Conservation (phyloP, 2,113 vertebrate genomes). For the Patagioenas fasciata region DNA sequence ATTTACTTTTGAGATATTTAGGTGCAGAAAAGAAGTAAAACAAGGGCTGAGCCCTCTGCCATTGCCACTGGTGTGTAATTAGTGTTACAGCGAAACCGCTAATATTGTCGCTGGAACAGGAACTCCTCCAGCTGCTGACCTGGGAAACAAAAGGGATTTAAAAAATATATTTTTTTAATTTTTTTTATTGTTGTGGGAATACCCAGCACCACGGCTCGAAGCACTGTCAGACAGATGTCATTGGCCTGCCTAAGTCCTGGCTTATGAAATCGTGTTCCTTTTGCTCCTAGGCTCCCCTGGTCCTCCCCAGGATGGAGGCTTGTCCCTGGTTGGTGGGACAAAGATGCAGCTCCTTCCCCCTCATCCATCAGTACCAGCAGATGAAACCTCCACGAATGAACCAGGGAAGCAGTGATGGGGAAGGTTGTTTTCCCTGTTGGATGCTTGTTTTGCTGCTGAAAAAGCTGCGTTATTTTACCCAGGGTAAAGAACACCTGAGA, state of each 20-base stretch:
- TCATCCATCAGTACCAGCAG: no score
- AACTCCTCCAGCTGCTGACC: not conserved
- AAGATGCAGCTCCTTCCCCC: not conserved
- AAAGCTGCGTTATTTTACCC: not conserved
- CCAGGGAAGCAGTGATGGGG: not conserved
- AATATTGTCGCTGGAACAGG: not conserved
- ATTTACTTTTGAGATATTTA: not conserved
- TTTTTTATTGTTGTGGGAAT: slow-evolving; percentile 33
- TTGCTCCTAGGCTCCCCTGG: not conserved
- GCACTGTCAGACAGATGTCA: not conserved
- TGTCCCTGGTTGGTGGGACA: not conserved
- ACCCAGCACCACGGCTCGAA: not conserved
- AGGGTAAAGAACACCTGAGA: not conserved
- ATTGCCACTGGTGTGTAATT: not conserved
- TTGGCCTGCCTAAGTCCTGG: not conserved
- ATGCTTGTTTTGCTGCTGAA: not conserved
- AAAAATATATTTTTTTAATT: no score
- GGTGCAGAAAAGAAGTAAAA: not conserved
- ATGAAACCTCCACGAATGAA: not conserved
- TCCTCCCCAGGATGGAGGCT: not conserved
- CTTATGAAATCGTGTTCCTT: not conserved
- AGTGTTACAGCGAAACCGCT: not conserved
- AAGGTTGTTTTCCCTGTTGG: not conserved
- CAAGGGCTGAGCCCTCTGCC: not conserved
- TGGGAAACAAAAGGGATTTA: slow-evolving; percentile 32